phyloP scores from a whole-genome alignment of 2,888 invertebrate species.

The Thalpophila matura region DNA sequence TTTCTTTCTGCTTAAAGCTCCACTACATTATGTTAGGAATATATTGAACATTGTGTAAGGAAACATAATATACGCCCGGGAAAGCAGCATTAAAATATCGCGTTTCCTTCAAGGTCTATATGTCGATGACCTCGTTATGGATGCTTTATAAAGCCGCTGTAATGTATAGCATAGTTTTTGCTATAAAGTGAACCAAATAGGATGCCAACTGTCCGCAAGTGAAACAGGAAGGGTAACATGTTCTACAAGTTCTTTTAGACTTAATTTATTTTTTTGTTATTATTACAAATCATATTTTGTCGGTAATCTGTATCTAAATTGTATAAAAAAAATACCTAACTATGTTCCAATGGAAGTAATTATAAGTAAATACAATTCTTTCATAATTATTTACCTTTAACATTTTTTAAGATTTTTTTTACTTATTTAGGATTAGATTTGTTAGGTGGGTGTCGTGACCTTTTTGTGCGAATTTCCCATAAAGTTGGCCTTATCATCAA shows the following conservation, averaged over 20 bases:
- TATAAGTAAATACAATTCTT: no score
- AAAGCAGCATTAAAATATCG: slow-evolving; percentile 35
- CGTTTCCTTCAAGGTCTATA: slow-evolving; percentile 37
- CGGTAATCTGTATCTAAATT: no score
- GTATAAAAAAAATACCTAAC: no score
- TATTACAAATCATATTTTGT: no score
- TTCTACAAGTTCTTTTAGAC: no score
- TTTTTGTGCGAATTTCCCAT: slow-evolving; percentile 10
- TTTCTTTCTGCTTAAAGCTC: background rate
- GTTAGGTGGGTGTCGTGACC: background rate
- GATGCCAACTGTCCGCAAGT: no score
- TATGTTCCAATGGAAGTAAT: no score
- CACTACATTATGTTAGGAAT: background rate
- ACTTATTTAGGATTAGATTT: background rate
- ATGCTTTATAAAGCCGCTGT: background rate
- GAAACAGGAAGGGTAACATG: no score
- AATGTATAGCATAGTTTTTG: slow-evolving; percentile 10
- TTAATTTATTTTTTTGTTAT: no score
- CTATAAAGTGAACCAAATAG: background rate
- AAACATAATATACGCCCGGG: slow-evolving; percentile 29
- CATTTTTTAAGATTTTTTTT: no score
- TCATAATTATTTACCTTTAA: no score
- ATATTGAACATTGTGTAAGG: slow-evolving; percentile 19
- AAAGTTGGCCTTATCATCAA: slow-evolving; percentile 16
- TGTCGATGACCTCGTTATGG: slow-evolving; percentile 29